Percentiles rank a stretch among this genome's conserved stretches.
phyloP scores from a whole-genome alignment of 92 coral and sea anemone species.

The Meandrina meandrites region DNA sequence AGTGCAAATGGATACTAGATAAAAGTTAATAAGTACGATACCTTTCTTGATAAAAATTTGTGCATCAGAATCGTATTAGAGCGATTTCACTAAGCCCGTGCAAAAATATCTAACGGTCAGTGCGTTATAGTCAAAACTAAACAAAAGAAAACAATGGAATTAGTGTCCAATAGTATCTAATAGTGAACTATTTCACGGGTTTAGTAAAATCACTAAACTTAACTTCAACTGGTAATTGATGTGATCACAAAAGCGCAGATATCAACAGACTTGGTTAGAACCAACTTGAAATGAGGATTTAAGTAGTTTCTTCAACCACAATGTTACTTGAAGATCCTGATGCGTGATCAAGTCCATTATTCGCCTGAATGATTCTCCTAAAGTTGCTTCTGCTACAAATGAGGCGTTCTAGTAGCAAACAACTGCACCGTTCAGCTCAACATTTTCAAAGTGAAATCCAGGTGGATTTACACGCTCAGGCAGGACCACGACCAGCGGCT shows the following conservation, averaged over 20 bases:
- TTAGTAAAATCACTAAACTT: too few species aligned
- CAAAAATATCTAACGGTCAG: too few species aligned
- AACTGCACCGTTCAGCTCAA: not conserved
- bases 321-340: not conserved
- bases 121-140: too few species aligned
- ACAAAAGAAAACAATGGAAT: too few species aligned
- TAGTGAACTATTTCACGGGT: too few species aligned
- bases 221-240: not conserved
- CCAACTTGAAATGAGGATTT: too few species aligned
- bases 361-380: not conserved
- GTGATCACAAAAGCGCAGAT: not conserved
- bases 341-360: not conserved
- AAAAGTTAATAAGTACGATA: too few species aligned
- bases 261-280: too few species aligned
- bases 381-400: not conserved
- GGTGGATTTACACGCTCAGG: slow-evolving; percentile 17
- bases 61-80: not conserved
- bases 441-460: not conserved
- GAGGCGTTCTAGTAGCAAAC: not conserved
- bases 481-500: slow-evolving; percentile 80
- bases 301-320: not conserved
- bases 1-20: too few species aligned
- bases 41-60: too few species aligned
- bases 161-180: too few species aligned
- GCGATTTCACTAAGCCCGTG: too few species aligned